Base-by-base conservation (phyloP, 2,113 vertebrate species). In the Periophthalmus modestus region DNA sequence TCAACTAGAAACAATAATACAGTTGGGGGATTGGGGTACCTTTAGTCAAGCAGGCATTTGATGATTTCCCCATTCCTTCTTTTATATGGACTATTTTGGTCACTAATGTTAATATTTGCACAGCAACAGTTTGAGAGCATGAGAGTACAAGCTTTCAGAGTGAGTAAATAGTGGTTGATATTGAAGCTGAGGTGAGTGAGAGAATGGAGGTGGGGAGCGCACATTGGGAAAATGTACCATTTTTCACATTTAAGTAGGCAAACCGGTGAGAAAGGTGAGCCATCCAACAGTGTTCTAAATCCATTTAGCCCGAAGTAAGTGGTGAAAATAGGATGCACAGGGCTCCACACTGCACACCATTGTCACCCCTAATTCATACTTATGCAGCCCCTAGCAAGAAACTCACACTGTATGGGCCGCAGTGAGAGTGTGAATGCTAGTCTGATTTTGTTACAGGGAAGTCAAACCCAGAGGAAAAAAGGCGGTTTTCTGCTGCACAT, bases 281-380 rank as follows among this genome's bases (percentile, higher is more conserved):
- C 78, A 79, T 85, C 89, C 87, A 75, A 62, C 82, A 66, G 84
- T 83, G 88, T 82, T 89, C 85, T 78, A 80, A 86, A 90, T 89
- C 88, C 88, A 90, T 90, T 91, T 88, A 86, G 91, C 86, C 88
- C 70, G n/a, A 88, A 81, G 88, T 88, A 88, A 90, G 87, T 82
- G 88, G 86, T 82, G 88, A 79, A 89, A 89, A 89, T 87, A 83
- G 88, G 80, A 89, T 86, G 85, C 90, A 88, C 65, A 66, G 88
- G 73, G 84, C 85, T 90, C 80, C 82, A 85, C 85, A 87, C 87
- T 79, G 87, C 87, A 85, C 66, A 68, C 81, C 71, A 86, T 79
- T 88, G 87, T 92, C 87, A 86, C 82, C 85, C 74, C 83, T 81
- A 86, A 91, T 89, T 92, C 82, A 88, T 88, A 88, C 87, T 89